Percentiles rank a stretch among this genome's conserved stretches.
Conservation (phyloP, 2,888 invertebrate species). For the Polia nebulosa region DNA sequence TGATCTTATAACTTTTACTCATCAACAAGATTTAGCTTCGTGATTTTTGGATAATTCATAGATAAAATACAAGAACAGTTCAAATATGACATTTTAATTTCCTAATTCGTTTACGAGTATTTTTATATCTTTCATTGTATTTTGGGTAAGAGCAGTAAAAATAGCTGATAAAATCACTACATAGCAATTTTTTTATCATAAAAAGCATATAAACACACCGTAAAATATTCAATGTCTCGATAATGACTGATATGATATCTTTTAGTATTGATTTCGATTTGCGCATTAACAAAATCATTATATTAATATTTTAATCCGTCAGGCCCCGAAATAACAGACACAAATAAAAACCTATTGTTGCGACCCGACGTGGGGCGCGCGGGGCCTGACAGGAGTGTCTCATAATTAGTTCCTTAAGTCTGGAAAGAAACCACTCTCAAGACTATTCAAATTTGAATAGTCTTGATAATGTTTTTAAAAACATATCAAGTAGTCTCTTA, state of each 20-base stretch:
- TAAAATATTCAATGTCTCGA: neutral
- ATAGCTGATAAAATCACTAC: neutral
- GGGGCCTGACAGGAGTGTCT: too few relatives aligned
- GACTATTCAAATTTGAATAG: too few relatives aligned
- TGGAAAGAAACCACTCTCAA: too few relatives aligned
- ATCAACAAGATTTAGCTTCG: neutral
- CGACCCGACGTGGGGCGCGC: too few relatives aligned
- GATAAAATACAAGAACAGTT: constrained; percentile 19
- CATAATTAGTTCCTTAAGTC: neutral
- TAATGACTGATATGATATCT: constrained; percentile 21
- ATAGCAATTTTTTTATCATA: neutral
- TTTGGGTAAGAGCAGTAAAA: too few relatives aligned
- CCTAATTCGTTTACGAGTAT: neutral
- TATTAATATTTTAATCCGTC: neutral
- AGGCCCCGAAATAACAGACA: too few relatives aligned
- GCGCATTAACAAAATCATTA: neutral
- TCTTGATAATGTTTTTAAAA: neutral
- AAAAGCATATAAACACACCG: neutral
- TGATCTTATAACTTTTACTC: neutral
- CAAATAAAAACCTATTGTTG: too few relatives aligned
- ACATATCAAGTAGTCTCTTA: neutral
- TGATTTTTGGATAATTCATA: neutral
- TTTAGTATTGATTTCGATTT: constrained; percentile 12
- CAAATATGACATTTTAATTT: constrained; percentile 27
- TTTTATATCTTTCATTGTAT: neutral